Evolutionary conservation across 2,797 vertebrate species (phyloP).

Genomic region (Sebastes vulpes): DNA sequence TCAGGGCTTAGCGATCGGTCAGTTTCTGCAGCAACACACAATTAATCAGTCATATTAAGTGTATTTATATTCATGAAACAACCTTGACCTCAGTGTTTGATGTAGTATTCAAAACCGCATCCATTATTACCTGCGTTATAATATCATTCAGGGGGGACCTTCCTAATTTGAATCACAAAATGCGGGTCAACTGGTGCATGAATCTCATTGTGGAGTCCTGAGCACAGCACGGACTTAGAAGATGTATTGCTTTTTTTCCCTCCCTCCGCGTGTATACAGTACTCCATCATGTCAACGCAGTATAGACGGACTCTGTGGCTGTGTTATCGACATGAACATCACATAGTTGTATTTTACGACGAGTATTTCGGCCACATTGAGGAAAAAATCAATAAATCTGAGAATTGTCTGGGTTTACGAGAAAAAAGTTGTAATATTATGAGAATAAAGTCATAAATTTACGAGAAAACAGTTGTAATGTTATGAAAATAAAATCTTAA

Average conservation of each 20-base stretch:
- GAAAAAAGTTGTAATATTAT: too few relatives aligned
- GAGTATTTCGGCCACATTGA: too few relatives aligned
- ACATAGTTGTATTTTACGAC: not conserved
- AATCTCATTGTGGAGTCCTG: constrained; percentile 1
- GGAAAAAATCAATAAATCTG: too few relatives aligned
- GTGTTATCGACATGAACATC: constrained; percentile 7
- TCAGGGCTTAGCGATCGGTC: not conserved
- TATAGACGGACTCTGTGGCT: not conserved
- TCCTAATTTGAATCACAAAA: constrained; percentile 18
- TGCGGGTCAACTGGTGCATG: not conserved
- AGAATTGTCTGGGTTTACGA: too few relatives aligned
- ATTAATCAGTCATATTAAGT: not conserved
- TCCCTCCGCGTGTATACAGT: not conserved
- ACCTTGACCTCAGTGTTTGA: constrained; percentile 17
- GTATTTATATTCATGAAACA: constrained; percentile 25
- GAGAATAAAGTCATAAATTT: too few relatives aligned
- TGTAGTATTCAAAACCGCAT: not conserved
- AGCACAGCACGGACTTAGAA: not conserved
- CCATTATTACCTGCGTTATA: not conserved
- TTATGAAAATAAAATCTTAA: too few relatives aligned
- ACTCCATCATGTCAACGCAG: not conserved
- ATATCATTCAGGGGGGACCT: constrained; percentile 5
- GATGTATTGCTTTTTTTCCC: constrained; percentile 29
- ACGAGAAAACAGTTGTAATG: too few relatives aligned
- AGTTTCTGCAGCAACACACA: not conserved